Percentiles rank a stretch among this genome's conserved stretches.
These are phyloP conservation scores for Argyra leucocephala DNA, from an alignment of 2,888 invertebrate species.

Conservation along the genomic window DNA sequence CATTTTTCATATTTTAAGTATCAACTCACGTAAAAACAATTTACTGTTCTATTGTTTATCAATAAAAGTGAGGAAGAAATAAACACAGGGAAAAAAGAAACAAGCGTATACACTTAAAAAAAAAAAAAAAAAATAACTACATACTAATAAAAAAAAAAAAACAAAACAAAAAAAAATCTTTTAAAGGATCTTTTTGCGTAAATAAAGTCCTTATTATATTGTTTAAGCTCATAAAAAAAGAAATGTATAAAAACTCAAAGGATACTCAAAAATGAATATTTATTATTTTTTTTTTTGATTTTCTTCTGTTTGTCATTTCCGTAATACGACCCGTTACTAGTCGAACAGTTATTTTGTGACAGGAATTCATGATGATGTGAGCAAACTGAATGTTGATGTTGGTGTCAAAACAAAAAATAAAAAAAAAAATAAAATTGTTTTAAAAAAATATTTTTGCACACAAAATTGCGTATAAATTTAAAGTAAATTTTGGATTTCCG, in stretches of 20 bases:
- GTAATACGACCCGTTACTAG: background rate
- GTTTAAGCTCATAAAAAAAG: background rate
- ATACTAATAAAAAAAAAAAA: background rate
- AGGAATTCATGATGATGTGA: background rate
- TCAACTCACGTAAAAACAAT: slow-evolving; percentile 4
- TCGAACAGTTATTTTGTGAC: too few species aligned
- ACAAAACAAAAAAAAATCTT: background rate
- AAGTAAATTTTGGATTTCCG: too few species aligned
- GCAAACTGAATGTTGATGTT: too few species aligned
- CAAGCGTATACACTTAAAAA: too few species aligned
- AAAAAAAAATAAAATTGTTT: too few species aligned
- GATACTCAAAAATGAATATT: too few species aligned
- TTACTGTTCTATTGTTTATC: slow-evolving; percentile 4
- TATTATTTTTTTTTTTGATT: too few species aligned
- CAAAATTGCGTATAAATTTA: too few species aligned
- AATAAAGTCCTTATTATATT: background rate
- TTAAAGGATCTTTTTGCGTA: background rate
- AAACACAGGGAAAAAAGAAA: too few species aligned
- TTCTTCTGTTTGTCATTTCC: background rate
- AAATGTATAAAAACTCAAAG: background rate
- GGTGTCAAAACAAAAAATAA: too few species aligned
- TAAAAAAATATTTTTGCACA: too few species aligned
- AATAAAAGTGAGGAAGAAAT: background rate
- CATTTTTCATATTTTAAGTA: background rate
- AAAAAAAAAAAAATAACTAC: background rate